A percentile compares a stretch with the other conserved stretches of the same genome.
Evolutionary conservation across 2,797 vertebrate species (phyloP).

Genomic region (Enteromius thamalakanensis): DNA sequence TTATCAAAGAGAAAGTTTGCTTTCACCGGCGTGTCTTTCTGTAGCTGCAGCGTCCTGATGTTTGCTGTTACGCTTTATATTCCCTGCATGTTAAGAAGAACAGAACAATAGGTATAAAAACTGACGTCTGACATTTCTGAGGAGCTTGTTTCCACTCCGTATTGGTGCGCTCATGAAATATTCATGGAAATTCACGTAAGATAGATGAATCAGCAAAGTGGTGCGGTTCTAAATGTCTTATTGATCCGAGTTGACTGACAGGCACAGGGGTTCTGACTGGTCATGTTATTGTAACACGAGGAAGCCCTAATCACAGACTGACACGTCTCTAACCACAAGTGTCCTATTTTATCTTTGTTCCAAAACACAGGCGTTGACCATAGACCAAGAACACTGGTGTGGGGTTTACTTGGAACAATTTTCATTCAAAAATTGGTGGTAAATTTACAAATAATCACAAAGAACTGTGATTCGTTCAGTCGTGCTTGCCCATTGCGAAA

Average conservation of each 20-base stretch:
- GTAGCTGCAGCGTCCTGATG: neutral
- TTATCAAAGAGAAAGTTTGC: constrained; percentile 42
- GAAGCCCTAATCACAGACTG: constrained; percentile 29
- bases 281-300: constrained; percentile 30
- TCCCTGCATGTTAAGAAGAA: neutral
- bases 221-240: constrained; percentile 44
- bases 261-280: constrained; percentile 12
- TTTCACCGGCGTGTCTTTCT: constrained; percentile 39
- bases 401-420: neutral
- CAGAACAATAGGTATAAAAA: neutral
- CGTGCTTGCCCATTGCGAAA: too few species aligned
- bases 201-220: constrained; percentile 54
- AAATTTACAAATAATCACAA: neutral
- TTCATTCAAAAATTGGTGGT: neutral
- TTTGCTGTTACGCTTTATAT: constrained; percentile 7
- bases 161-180: constrained; percentile 47
- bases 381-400: neutral
- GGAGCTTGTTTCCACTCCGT: neutral
- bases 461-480: neutral
- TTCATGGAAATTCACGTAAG: constrained; percentile 49
- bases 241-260: constrained; percentile 49
- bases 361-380: neutral
- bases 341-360: constrained; percentile 15
- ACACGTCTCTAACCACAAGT: constrained; percentile 15
- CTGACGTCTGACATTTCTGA: constrained; percentile 3